Base-by-base conservation (phyloP, 2,888 invertebrate genomes). In the Molanna angustata region DNA sequence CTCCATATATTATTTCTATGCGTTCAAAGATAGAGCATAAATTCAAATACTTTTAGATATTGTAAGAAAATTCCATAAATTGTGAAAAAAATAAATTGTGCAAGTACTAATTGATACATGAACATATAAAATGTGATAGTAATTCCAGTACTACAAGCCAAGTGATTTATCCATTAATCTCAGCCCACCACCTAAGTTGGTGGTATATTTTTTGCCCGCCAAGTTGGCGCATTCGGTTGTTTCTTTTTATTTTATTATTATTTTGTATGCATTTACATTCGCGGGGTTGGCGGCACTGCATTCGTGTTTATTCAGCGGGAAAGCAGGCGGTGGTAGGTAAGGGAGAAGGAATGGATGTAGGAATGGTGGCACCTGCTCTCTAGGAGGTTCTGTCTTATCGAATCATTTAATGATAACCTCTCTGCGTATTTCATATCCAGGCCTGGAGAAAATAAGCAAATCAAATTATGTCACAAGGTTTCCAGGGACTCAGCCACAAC, bases 291-390 rank as follows among this genome's bases (percentile, higher is more conserved):
- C 51, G 52, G 57, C 57, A 54, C 47, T 57, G 57, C 58, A 58
- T 55, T 58, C 52, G 55, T 55, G 55, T 55, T 55, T 58, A 58
- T 55, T 55, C 55, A 55, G 55, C 58, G 55, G 53, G 39, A 58
- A 53, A 49, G 21, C n/a, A n/a, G n/a, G n/a, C 37, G 45, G 43
- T 27, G 19, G 41, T 27, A 41, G 31, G 39, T n/a, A 11, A 6
- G 33, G 31, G 13, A 35, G 39, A 43, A 27, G 20, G n/a, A 22
- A n/a, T 7, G 49, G 49, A 22, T 18, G 47, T 19, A 13, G 45
- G 47, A 35, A 16, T 32, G 27, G 19, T 18, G n/a, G 35, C 13
- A 2, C 16, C n/a, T 35, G 32, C 20, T 17, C 14, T 42, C 32
- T 13, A 45, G 22, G 27, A 41, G 37, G 52, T 32, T 44, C 21